Evolutionary conservation across 2,888 invertebrate genomes (phyloP).

Genomic region (Deroplatys truncata): DNA sequence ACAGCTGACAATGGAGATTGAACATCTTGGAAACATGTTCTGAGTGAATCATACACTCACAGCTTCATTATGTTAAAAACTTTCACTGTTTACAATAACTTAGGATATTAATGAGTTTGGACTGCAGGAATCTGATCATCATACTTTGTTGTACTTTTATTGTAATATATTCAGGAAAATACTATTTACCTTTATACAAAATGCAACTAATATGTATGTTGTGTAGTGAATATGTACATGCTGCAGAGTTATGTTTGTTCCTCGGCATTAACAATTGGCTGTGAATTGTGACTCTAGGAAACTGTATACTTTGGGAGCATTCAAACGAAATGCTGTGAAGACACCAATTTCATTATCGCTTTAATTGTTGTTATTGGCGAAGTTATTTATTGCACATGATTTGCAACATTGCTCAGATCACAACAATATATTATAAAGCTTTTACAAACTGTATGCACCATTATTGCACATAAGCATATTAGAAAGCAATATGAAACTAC

Average conservation of each 20-base stretch:
- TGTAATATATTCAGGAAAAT: no score
- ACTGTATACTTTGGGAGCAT: not conserved
- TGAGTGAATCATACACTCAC: no score
- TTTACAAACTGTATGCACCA: not conserved
- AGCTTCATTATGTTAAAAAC: no score
- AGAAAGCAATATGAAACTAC: no score
- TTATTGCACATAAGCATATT: not conserved
- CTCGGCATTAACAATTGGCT: not conserved
- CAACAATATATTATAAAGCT: not conserved
- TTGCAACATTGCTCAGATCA: not conserved
- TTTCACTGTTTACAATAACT: no score
- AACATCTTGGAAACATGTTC: no score
- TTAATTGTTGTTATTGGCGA: slow-evolving; percentile 2
- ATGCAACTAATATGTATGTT: not conserved
- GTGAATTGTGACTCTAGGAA: not conserved
- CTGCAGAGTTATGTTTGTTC: no score
- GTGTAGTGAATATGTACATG: not conserved
- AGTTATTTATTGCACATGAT: not conserved
- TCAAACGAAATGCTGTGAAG: not conserved
- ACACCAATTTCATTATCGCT: not conserved
- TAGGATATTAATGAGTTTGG: no score
- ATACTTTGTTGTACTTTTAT: not conserved
- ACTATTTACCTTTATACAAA: not conserved
- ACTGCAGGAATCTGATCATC: not conserved
- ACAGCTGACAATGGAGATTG: no score